A percentile compares a stretch with the other conserved stretches of the same genome.
These are phyloP conservation scores for Lycophotia porphyrea DNA, from an alignment of 2,888 invertebrate species.

Conservation along the genomic window DNA sequence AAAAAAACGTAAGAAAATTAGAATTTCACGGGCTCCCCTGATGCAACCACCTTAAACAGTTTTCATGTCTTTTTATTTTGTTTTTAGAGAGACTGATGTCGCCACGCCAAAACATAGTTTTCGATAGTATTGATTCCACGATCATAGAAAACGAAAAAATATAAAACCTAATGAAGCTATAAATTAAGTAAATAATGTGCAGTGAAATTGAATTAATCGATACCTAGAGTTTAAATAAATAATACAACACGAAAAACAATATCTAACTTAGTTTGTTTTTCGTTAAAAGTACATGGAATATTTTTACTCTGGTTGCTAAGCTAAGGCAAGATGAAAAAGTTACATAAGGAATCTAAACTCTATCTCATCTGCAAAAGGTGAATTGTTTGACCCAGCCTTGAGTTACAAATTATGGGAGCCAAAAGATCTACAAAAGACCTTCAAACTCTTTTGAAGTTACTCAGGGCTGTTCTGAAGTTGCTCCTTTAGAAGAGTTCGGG, in stretches of 20 bases:
- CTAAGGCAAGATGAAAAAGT: background rate
- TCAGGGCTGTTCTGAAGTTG: background rate
- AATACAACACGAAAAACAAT: background rate
- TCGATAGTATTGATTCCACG: background rate
- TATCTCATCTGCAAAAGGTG: rapidly evolving
- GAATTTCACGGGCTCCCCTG: too few species aligned
- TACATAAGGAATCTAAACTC: background rate
- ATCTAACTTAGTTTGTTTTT: slow-evolving; percentile 15
- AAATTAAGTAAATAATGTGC: slow-evolving; percentile 31
- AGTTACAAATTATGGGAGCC: background rate
- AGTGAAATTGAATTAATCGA: slow-evolving; percentile 29
- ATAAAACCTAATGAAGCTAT: slow-evolving; percentile 52
- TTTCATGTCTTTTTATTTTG: background rate
- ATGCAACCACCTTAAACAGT: too few species aligned
- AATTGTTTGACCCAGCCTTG: background rate
- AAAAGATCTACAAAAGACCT: background rate
- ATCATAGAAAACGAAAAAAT: slow-evolving; percentile 25
- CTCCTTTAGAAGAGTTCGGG: background rate
- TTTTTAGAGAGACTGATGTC: background rate
- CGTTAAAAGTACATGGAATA: slow-evolving; percentile 3
- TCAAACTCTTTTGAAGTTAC: background rate
- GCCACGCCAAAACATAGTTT: background rate
- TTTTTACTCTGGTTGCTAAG: background rate
- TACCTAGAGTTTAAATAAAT: slow-evolving; percentile 16
- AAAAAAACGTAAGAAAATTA: too few species aligned